Evolutionary conservation across 2,888 invertebrate species (phyloP).

Genomic region (Sinohyriopsis cumingii): DNA sequence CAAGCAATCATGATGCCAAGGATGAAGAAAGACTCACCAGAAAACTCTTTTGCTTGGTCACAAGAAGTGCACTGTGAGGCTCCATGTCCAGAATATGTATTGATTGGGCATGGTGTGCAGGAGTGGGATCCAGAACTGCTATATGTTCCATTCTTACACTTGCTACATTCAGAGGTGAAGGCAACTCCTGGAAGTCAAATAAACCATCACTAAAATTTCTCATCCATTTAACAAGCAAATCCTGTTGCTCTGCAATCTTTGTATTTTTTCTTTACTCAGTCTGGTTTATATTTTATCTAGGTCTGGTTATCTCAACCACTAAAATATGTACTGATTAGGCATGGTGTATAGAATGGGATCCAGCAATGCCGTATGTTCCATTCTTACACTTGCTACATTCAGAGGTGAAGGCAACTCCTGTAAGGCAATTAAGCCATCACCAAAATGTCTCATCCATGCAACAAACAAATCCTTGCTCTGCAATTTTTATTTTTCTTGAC

Average conservation of each 20-base stretch:
- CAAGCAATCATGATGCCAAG: background rate
- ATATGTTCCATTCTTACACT: slow-evolving; percentile 74
- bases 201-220: background rate
- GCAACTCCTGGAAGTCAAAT: slow-evolving; percentile 73
- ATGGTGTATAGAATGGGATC: slow-evolving; percentile 70
- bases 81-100: slow-evolving; percentile 73
- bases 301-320: too few relatives aligned
- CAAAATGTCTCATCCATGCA: too few relatives aligned
- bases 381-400: slow-evolving; percentile 73
- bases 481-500: too few relatives aligned
- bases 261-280: too few relatives aligned
- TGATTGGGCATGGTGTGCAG: slow-evolving; percentile 73
- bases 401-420: slow-evolving; percentile 76
- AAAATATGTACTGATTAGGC: slow-evolving; percentile 67
- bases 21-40: slow-evolving; percentile 39
- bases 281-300: too few relatives aligned
- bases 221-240: too few relatives aligned
- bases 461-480: too few relatives aligned
- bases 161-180: slow-evolving; percentile 75
- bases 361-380: slow-evolving; percentile 72
- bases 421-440: slow-evolving; percentile 9
- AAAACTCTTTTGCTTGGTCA: slow-evolving; percentile 69
- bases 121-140: slow-evolving; percentile 64
- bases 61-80: slow-evolving; percentile 73
- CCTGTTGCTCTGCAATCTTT: too few relatives aligned